A percentile compares a stretch with the other conserved stretches of the same genome.
Evolutionary conservation across 2,797 vertebrate genomes (phyloP).

Genomic region (Podarcis siculus): DNA sequence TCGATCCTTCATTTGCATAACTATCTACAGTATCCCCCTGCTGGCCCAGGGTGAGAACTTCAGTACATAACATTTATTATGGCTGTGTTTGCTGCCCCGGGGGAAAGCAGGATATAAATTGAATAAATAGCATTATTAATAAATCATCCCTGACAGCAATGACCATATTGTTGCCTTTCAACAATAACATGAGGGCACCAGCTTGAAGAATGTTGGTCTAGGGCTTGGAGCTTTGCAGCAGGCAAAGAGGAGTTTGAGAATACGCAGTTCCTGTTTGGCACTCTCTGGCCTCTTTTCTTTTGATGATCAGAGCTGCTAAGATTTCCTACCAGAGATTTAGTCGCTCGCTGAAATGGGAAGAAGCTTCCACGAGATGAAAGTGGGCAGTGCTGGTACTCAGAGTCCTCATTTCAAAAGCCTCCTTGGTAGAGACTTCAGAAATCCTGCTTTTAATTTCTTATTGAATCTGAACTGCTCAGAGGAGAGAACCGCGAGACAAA

Average conservation of each 20-base stretch:
- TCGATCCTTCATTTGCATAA: too few species aligned
- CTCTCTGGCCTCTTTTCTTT: neutral
- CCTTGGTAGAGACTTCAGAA: constrained; percentile 4
- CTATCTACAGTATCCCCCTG: too few species aligned
- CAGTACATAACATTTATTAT: too few species aligned
- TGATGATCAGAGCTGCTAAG: neutral
- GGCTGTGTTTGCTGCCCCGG: too few species aligned
- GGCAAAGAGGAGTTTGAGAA: neutral
- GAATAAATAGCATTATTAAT: too few species aligned
- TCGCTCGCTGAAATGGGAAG: neutral
- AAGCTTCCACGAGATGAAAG: neutral
- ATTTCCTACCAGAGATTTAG: neutral
- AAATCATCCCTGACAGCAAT: too few species aligned
- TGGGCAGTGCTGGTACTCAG: neutral
- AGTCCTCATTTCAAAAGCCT: neutral
- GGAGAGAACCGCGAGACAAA: neutral
- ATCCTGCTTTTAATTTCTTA: neutral
- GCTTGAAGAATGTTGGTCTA: neutral
- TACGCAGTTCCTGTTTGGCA: neutral
- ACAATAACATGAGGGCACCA: too few species aligned
- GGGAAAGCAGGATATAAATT: too few species aligned
- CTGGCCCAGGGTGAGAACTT: too few species aligned
- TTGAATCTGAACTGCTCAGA: neutral
- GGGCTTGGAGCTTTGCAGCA: neutral
- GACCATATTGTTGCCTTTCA: too few species aligned